Percentiles rank a stretch among this genome's conserved stretches.
Conservation (phyloP, 2,888 invertebrate genomes). For the Metopia argyrocephala region DNA sequence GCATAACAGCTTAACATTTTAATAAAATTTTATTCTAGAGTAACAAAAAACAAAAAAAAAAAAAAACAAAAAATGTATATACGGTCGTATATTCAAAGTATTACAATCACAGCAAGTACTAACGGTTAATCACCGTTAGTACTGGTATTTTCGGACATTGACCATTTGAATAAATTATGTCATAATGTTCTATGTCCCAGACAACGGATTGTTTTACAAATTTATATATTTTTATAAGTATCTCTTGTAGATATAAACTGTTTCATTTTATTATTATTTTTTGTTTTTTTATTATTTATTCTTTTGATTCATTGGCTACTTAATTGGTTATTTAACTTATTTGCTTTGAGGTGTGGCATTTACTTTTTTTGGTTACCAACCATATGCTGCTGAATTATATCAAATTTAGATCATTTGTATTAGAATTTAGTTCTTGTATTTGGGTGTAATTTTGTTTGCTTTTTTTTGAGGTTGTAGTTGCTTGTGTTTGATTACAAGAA, state of each 20-base stretch:
- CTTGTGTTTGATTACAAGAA: constrained; percentile 47
- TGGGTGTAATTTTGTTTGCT: not conserved
- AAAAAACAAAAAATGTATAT: not conserved
- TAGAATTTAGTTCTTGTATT: constrained; percentile 4
- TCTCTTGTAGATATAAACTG: too few species aligned
- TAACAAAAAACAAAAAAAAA: not conserved
- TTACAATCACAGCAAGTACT: too few species aligned
- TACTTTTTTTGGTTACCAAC: constrained; percentile 11
- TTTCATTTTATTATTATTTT: not conserved
- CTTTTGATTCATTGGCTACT: constrained; percentile 35
- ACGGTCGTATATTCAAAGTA: too few species aligned
- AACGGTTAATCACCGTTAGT: constrained; percentile 22
- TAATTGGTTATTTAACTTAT: constrained; percentile 45
- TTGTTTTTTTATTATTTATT: constrained; percentile 29
- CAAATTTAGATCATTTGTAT: not conserved
- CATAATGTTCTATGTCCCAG: constrained; percentile 43
- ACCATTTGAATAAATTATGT: constrained; percentile 53
- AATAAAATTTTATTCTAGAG: not conserved
- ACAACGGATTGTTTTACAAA: constrained; percentile 11
- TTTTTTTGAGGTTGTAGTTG: constrained; percentile 16
- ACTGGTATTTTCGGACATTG: constrained; percentile 44
- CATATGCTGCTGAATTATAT: not conserved
- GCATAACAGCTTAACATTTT: not conserved
- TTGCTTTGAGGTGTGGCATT: constrained; percentile 56
- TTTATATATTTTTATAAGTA: too few species aligned